These are phyloP conservation scores for Xiphophorus couchianus DNA, from an alignment of 2,113 vertebrate species.

Conservation along the genomic window DNA sequence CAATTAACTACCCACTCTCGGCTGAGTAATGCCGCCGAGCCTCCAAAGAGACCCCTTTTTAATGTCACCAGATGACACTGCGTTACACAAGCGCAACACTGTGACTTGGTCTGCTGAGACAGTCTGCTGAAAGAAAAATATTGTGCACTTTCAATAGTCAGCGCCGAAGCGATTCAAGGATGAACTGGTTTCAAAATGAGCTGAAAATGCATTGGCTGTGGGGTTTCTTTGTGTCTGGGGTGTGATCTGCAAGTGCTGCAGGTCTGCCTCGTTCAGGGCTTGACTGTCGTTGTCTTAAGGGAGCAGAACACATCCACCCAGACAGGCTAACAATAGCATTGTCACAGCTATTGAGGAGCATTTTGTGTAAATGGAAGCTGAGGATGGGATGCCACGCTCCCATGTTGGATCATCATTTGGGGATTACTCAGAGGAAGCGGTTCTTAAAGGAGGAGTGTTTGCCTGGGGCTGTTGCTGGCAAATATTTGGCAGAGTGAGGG, in stretches of 20 bases:
- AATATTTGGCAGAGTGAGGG: slow-evolving; percentile 44
- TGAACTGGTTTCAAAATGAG: background rate
- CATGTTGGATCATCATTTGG: slow-evolving; percentile 38
- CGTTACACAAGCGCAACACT: slow-evolving; percentile 71
- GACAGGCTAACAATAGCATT: background rate
- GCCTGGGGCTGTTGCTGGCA: slow-evolving; percentile 40
- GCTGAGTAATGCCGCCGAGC: slow-evolving; percentile 59
- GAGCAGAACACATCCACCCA: slow-evolving; percentile 7
- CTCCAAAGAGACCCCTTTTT: slow-evolving; percentile 69
- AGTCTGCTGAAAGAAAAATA: slow-evolving; percentile 58
- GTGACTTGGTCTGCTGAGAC: slow-evolving; percentile 67
- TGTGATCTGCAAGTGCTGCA: background rate
- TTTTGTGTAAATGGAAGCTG: slow-evolving; percentile 19
- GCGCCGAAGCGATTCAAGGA: slow-evolving; percentile 10
- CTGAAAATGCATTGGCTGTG: slow-evolving; percentile 8
- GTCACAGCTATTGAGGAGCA: background rate
- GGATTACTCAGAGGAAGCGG: slow-evolving; percentile 24
- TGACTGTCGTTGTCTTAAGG: slow-evolving; percentile 4
- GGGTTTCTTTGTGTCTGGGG: background rate
- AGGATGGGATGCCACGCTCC: slow-evolving; percentile 25
- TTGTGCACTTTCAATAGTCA: slow-evolving; percentile 49
- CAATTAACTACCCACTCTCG: slow-evolving; percentile 77
- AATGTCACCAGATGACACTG: slow-evolving; percentile 71
- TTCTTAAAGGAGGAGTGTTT: slow-evolving; percentile 21
- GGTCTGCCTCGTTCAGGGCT: slow-evolving; percentile 21